Base-by-base conservation (phyloP, 2,888 invertebrate species). In the Caenorhabditis becei region DNA sequence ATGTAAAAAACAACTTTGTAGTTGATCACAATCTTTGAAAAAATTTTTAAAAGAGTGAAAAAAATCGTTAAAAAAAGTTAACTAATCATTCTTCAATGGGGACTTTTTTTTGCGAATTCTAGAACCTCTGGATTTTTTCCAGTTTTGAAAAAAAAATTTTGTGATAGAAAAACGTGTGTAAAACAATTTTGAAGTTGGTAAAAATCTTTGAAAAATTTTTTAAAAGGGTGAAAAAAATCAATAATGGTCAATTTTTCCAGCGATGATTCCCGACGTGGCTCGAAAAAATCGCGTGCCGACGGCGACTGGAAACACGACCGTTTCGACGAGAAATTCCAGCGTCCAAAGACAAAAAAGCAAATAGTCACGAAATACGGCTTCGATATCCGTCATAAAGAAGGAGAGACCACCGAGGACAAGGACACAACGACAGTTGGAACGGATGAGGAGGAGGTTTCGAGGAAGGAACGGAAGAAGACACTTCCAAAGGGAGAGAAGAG, bases 341-440 rank as follows among this genome's bases (percentile, higher is more conserved):
- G 78, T 10, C 82, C 82, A 2, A 82, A 82, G 58, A 67, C 82
- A 11, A 82, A 78, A 63, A 82, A 82, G 32, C 82, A 82, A 14
- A 77, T 82, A 24, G 82, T 82, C 5, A 78, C 72, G 1, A 77
- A 78, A 18, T 82, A 82, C 47, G 82, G 82, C 4, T 82, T 78
- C 54, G 82, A 82, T 49, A 82, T 82, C 61, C 63, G 82, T 35
- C 53, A 69, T 20, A 71, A 80, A 67, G 71, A 71, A 14, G 80
- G 66, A 8, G 62, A 79, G 28, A 35, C 54, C 14, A 51, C 66
- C 2, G 77, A 51, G 4, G 71, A 71, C 1, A 66, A 44, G 16
- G 72, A 74, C 28, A 63, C 59, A 44, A 72, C 81, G 23, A 81
- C 71, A 18, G 81, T 71, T 44, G 41, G 41, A 41, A 41, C 14